phyloP scores from a whole-genome alignment of 2,888 invertebrate species.

The Herminia tarsipennalis region DNA sequence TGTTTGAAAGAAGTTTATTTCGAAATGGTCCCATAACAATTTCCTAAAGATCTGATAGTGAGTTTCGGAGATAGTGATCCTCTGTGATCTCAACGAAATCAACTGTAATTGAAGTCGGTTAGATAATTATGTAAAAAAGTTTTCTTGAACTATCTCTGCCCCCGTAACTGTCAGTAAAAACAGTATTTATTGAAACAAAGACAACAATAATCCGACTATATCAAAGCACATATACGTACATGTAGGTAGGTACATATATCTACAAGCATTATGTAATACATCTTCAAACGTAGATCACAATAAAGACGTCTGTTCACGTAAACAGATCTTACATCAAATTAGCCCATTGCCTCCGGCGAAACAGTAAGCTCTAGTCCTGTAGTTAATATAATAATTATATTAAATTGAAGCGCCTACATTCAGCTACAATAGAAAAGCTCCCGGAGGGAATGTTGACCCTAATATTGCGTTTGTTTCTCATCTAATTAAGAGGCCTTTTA shows the following conservation, averaged over 20 bases:
- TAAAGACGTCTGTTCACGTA: slow-evolving; percentile 24
- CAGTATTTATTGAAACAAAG: no score
- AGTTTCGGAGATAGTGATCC: no score
- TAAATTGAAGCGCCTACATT: slow-evolving; percentile 59
- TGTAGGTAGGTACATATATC: neutral
- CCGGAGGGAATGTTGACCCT: slow-evolving; percentile 61
- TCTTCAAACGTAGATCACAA: slow-evolving; percentile 12
- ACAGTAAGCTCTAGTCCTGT: slow-evolving; percentile 33
- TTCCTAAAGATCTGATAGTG: no score
- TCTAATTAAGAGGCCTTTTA: slow-evolving; percentile 70
- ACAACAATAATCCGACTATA: no score
- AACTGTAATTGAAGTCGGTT: no score
- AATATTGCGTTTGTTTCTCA: slow-evolving; percentile 70
- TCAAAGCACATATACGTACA: no score
- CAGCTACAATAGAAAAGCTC: slow-evolving; percentile 53
- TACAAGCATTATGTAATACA: slow-evolving; percentile 3
- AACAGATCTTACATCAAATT: slow-evolving; percentile 35
- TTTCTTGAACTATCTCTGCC: no score
- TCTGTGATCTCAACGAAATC: no score
- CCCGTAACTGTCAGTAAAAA: no score
- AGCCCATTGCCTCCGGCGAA: slow-evolving; percentile 22
- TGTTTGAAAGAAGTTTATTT: no score
- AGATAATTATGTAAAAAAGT: no score
- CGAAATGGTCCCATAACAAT: no score
- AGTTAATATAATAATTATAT: slow-evolving; percentile 49